phyloP scores from a whole-genome alignment of 2,113 vertebrate species.

The Potamarius usumacintae region DNA sequence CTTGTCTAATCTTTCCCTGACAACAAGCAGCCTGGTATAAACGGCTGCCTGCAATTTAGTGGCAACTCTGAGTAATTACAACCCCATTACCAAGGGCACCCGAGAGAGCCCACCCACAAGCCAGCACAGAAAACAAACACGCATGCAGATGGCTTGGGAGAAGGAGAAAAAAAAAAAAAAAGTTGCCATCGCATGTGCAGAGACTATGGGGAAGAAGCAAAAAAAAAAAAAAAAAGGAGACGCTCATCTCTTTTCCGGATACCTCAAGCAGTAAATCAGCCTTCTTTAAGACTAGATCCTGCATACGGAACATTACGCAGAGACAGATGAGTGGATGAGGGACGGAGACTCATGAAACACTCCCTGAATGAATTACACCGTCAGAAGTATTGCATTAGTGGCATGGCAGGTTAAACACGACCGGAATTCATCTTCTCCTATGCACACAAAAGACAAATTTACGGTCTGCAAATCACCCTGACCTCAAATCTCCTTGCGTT shows the following conservation, averaged over 20 bases:
- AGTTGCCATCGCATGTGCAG: neutral
- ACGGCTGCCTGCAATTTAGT: slow-evolving; percentile 52
- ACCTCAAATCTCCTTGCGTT: slow-evolving; percentile 12
- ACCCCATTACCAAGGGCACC: slow-evolving; percentile 54
- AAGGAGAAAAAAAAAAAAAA: neutral
- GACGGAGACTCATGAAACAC: neutral
- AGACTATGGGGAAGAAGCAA: neutral
- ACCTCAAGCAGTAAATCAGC: neutral
- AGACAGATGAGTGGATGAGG: neutral
- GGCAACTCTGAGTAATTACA: slow-evolving; percentile 54
- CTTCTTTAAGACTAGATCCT: neutral
- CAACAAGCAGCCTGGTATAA: slow-evolving; percentile 46
- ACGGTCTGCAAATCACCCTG: neutral
- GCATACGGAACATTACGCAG: neutral
- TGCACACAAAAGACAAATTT: slow-evolving; percentile 11
- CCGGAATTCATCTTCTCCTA: slow-evolving; percentile 9
- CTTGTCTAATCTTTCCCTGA: slow-evolving; percentile 46
- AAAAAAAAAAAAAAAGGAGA: neutral
- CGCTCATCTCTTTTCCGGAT: neutral
- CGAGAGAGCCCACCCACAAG: slow-evolving; percentile 36
- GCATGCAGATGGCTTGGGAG: slow-evolving; percentile 10
- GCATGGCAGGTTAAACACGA: neutral
- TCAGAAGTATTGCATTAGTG: neutral
- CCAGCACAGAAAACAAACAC: slow-evolving; percentile 13
- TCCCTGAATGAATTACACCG: slow-evolving; percentile 12